Conservation (phyloP, 2,113 vertebrate genomes). For the Sitta europaea region DNA sequence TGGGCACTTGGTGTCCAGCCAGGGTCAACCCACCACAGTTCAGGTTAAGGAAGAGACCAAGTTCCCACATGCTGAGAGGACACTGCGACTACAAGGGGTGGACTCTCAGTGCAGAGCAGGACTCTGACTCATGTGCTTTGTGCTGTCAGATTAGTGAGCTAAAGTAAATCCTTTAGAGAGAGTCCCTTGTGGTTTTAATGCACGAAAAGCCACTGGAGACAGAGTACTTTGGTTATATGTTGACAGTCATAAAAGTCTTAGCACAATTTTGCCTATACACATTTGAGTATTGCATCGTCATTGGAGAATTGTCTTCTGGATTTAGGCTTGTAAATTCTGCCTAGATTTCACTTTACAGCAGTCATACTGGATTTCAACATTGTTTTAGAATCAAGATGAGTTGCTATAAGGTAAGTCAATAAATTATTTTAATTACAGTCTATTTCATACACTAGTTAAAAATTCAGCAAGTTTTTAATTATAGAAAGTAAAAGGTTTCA, state of each 20-base stretch:
- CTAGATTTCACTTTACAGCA: not conserved
- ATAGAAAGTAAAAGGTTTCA: not conserved
- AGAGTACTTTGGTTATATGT: not conserved
- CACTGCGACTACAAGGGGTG: not conserved
- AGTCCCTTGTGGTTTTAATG: not conserved
- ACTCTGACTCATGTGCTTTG: not conserved
- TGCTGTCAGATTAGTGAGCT: not conserved
- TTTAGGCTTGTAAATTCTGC: not conserved
- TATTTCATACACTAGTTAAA: not conserved
- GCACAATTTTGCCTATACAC: not conserved
- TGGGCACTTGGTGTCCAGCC: not conserved
- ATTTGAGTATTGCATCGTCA: not conserved
- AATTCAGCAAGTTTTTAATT: not conserved
- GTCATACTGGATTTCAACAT: not conserved
- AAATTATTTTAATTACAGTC: not conserved
- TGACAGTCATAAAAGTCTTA: not conserved
- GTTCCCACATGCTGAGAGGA: not conserved
- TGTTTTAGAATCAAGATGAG: not conserved
- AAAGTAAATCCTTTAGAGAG: not conserved
- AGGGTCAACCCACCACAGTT: not conserved
- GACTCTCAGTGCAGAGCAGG: not conserved
- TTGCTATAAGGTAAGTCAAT: not conserved
- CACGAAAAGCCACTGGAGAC: not conserved
- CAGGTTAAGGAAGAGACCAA: not conserved
- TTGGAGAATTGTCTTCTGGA: not conserved